Conservation (phyloP, 1,140 invertebrate species). For the Teleogryllus occipitalis region DNA sequence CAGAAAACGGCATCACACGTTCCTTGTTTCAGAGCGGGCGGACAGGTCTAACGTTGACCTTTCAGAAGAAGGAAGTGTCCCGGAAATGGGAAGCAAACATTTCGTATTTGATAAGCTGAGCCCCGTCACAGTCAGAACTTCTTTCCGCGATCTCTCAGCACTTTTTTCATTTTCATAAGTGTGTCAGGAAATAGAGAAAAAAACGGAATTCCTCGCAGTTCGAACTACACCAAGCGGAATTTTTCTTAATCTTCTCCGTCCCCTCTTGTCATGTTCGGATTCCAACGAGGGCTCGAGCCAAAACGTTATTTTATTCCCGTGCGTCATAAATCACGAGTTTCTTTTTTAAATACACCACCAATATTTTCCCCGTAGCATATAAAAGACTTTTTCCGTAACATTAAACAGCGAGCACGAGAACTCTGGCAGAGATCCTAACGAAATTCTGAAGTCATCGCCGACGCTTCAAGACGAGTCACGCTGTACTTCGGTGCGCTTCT, state of each 20-base stretch:
- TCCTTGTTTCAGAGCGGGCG: not conserved
- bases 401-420: not conserved
- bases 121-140: not conserved
- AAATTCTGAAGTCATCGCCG: not conserved
- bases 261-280: not conserved
- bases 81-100: not conserved
- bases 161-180: not conserved
- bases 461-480: not conserved
- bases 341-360: not conserved
- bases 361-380: not conserved
- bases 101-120: not conserved
- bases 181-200: not conserved
- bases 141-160: not conserved
- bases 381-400: not conserved
- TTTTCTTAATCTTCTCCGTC: not conserved
- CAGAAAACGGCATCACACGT: not conserved
- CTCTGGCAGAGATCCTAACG: not conserved
- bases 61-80: not conserved
- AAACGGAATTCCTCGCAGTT: not conserved
- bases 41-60: slow-evolving; percentile 3
- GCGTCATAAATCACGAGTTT: not conserved
- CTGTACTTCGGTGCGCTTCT: not conserved
- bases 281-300: not conserved
- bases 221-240: not conserved
- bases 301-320: not conserved